Percentiles rank a stretch among this genome's conserved stretches.
Conservation (phyloP, 2,797 vertebrate species). For the Molossus alvarezi region DNA sequence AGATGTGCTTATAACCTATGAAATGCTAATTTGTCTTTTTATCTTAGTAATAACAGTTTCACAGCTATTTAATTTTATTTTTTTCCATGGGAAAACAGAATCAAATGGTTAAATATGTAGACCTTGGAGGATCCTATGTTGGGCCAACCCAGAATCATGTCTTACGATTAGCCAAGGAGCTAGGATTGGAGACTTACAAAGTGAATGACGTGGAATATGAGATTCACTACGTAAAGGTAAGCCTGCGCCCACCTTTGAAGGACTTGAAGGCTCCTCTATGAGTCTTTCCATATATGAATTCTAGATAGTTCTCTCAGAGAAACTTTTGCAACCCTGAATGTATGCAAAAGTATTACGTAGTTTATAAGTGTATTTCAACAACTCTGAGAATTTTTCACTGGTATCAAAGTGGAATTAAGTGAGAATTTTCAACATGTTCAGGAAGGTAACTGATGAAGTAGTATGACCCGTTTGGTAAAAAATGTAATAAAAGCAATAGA, state of each 20-base stretch:
- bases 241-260: conserved; percentile 59
- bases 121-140: conserved; percentile 97
- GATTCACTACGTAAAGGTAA: conserved; percentile 96
- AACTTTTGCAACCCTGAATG: neutral
- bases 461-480: conserved; percentile 42
- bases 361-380: conserved; percentile 51
- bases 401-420: conserved; percentile 11
- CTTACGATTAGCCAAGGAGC: conserved; percentile 95
- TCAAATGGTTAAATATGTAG: conserved; percentile 96
- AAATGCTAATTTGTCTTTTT: conserved; percentile 50
- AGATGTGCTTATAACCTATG: neutral
- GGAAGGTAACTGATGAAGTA: conserved; percentile 4
- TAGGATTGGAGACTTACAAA: conserved; percentile 96
- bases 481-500: conserved; percentile 41
- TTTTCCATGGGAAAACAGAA: conserved; percentile 91
- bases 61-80: conserved; percentile 59
- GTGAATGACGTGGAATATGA: conserved; percentile 96
- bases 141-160: conserved; percentile 99
- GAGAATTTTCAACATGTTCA: conserved; percentile 13
- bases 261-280: neutral
- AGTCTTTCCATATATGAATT: neutral
- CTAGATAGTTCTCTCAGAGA: conserved; percentile 9
- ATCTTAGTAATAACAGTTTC: conserved; percentile 47
- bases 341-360: neutral
- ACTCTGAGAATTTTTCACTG: conserved; percentile 16